These are phyloP conservation scores for Pangasius macronema DNA, from an alignment of 2,797 vertebrate genomes.

Conservation along the genomic window DNA sequence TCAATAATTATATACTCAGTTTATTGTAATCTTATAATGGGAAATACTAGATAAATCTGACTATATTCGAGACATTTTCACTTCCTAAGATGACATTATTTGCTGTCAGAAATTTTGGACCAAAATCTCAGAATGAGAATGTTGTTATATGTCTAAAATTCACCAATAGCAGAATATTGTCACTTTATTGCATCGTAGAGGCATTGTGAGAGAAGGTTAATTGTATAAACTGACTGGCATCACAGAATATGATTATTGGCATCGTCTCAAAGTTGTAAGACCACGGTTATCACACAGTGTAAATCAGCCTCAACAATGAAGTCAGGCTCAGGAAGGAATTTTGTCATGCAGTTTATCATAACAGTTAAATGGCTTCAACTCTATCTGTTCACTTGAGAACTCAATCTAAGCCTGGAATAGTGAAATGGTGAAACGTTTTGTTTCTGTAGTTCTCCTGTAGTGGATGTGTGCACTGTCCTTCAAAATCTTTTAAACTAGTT, in stretches of 20 bases:
- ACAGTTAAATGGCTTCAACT: not conserved
- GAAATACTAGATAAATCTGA: too few species aligned
- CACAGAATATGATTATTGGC: not conserved
- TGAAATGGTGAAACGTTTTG: not conserved
- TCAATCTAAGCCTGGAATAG: not conserved
- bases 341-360: not conserved
- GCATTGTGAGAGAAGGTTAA: not conserved
- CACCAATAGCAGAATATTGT: not conserved
- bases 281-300: not conserved
- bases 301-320: not conserved
- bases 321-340: not conserved
- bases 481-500: conserved; percentile 18
- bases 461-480: conserved; percentile 5
- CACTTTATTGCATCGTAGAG: not conserved
- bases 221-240: not conserved
- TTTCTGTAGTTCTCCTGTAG: not conserved
- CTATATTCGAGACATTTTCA: too few species aligned
- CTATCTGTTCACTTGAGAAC: not conserved
- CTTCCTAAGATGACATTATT: too few species aligned
- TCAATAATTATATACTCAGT: not conserved
- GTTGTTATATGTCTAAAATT: not conserved
- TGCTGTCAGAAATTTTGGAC: too few species aligned
- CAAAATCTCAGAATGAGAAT: not conserved
- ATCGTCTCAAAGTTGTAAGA: not conserved
- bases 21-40: not conserved